Evolutionary conservation across 2,797 vertebrate species (phyloP), one percentile per base, ranked within the genome.

Genomic region (Pseudomugil tenellus): DNA sequence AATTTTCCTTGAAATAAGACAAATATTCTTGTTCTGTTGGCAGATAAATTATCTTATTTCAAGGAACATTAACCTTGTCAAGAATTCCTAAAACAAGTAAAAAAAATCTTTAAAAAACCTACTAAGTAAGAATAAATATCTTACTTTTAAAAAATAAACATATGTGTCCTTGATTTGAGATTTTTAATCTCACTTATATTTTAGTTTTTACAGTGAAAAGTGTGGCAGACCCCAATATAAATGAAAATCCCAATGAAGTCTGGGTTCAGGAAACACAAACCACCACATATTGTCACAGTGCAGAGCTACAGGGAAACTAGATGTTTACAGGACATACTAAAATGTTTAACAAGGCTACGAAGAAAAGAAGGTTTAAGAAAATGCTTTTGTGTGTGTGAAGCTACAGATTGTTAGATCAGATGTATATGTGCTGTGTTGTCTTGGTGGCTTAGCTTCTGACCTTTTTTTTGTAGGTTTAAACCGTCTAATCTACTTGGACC

Each of bases 401-500:
- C 35, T 61, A 6, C 6, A 6, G 23, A 2, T 4, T 66, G 65
- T 63, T 31, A 29, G 26, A 63, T 53, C 71, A 59, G 43, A 65
- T 63, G 19, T 41, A 37, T 43, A 61, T 32, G 37, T 26, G 21
- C 31, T 16, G 2, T 74, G 61, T 62, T 71, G 49, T 72, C 71
- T 71, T 70, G 67, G 79, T 71, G 79, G 67, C 72, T 81, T 60
- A 71, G 58, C 53, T 79, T 26, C 23, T 70, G 80, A 81, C 88
- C 84, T 64, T 6, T 48, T 6, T 48, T 72, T 41, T 72, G 74
- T 76, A 69, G 29, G 9, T 76, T 81, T 80, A 81, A 85, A 41
- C 77, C 28, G 67, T 87, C 65, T 88, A 85, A 89, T 91, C 88
- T 84, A 83, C 83, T 84, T 81, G 85, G 86, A 82, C 87, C 83